These are phyloP conservation scores for Luffia ferchaultella DNA, from an alignment of 2,888 invertebrate species.

Conservation along the genomic window DNA sequence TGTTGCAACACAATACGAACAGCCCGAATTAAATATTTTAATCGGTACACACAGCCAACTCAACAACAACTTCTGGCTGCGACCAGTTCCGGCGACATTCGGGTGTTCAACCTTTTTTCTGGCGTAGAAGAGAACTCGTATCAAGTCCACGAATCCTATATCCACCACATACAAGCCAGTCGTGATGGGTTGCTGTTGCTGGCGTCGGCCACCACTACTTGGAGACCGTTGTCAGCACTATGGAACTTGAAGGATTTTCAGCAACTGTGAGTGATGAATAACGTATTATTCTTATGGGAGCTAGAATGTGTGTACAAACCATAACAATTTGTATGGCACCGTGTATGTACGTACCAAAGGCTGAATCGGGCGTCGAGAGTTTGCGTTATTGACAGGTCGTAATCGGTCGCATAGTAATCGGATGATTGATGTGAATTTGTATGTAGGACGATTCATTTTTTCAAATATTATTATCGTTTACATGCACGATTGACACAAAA, in stretches of 20 bases:
- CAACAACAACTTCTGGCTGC: constrained; percentile 73
- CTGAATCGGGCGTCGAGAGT: too few relatives aligned
- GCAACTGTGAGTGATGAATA: constrained; percentile 68
- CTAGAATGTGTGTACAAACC: not conserved
- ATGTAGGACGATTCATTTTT: too few relatives aligned
- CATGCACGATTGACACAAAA: too few relatives aligned
- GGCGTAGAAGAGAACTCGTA: constrained; percentile 81
- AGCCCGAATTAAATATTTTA: too few relatives aligned
- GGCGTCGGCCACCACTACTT: constrained; percentile 87
- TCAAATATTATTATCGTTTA: too few relatives aligned
- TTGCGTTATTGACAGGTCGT: too few relatives aligned
- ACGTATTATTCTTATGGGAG: not conserved
- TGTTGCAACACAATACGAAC: too few relatives aligned
- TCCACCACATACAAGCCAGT: constrained; percentile 81
- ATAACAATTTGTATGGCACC: too few relatives aligned
- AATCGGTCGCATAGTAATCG: too few relatives aligned
- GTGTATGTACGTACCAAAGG: too few relatives aligned
- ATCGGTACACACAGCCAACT: constrained; percentile 52
- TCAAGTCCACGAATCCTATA: constrained; percentile 86
- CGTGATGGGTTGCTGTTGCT: constrained; percentile 80
- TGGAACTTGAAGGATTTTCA: constrained; percentile 78
- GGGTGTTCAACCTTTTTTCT: constrained; percentile 84
- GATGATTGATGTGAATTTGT: too few relatives aligned
- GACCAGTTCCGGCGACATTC: constrained; percentile 90
- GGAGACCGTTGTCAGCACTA: constrained; percentile 81